phyloP scores from a whole-genome alignment of 2,888 invertebrate species.

The Synanthedon tipuliformis region DNA sequence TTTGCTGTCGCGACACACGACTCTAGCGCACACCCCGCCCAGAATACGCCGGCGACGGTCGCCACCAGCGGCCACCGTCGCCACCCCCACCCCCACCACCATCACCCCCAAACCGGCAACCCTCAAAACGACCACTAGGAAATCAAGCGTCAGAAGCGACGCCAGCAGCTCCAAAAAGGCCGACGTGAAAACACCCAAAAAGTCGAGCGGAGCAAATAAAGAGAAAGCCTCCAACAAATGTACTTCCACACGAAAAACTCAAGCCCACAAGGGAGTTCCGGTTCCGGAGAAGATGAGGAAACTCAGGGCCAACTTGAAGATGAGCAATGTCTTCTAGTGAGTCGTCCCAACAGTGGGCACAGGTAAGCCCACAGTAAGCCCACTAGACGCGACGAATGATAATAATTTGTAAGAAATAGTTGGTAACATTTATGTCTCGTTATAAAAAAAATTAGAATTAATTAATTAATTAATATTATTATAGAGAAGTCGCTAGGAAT shows the following conservation, averaged over 20 bases:
- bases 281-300: constrained; percentile 50
- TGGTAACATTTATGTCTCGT: background rate
- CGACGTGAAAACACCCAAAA: constrained; percentile 1
- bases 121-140: constrained; percentile 17
- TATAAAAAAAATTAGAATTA: no score
- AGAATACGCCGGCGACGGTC: constrained; percentile 52
- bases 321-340: background rate
- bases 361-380: no score
- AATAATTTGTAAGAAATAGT: background rate
- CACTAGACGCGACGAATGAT: no score
- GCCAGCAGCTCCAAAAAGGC: constrained; percentile 3
- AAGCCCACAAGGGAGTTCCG: constrained; percentile 45
- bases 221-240: constrained; percentile 13
- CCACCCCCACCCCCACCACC: constrained; percentile 6
- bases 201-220: constrained; percentile 3
- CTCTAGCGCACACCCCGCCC: constrained; percentile 63
- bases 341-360: no score
- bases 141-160: constrained; percentile 15
- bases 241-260: constrained; percentile 13
- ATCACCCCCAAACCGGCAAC: constrained; percentile 1
- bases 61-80: constrained; percentile 14
- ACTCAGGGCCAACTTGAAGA: constrained; percentile 25
- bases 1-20: constrained; percentile 49
- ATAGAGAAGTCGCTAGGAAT: constrained; percentile 29
- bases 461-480: background rate